phyloP scores from a whole-genome alignment of 2,113 vertebrate species.

The Conger conger region DNA sequence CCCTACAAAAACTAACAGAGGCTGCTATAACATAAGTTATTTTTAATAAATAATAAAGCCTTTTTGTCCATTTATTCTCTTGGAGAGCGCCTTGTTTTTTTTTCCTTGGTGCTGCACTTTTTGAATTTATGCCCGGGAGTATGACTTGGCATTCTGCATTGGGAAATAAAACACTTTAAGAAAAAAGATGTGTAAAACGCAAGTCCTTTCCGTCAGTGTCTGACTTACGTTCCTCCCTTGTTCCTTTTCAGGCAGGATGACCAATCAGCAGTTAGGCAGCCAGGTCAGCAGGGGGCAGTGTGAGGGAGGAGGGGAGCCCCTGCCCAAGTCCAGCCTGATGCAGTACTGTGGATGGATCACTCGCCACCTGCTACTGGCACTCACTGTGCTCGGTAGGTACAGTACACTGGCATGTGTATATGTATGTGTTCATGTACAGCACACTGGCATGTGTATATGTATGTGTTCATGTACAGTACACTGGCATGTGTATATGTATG shows the following conservation, averaged over 20 bases:
- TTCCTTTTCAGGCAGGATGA: slow-evolving; percentile 64
- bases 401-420: background rate
- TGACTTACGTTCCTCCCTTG: background rate
- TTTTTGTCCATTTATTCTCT: no score
- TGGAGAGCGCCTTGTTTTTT: no score
- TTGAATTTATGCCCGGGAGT: no score
- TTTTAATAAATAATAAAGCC: no score
- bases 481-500: no score
- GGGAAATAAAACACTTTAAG: no score
- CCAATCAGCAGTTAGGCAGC: slow-evolving; percentile 60
- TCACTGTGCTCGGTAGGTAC: slow-evolving; percentile 71
- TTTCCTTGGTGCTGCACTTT: no score
- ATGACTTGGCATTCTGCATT: no score
- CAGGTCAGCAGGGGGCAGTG: slow-evolving; percentile 58
- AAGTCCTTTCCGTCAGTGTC: background rate
- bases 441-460: background rate
- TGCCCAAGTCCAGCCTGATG: slow-evolving; percentile 57
- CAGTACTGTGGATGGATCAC: slow-evolving; percentile 66
- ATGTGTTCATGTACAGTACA: no score
- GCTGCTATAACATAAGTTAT: no score
- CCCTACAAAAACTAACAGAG: no score
- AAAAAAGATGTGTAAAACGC: no score
- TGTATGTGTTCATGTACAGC: slow-evolving; percentile 1
- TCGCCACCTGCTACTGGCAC: slow-evolving; percentile 69
- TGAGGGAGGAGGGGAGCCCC: slow-evolving; percentile 50